phyloP scores from a whole-genome alignment of 2,888 invertebrate species.

The Leucania comma region DNA sequence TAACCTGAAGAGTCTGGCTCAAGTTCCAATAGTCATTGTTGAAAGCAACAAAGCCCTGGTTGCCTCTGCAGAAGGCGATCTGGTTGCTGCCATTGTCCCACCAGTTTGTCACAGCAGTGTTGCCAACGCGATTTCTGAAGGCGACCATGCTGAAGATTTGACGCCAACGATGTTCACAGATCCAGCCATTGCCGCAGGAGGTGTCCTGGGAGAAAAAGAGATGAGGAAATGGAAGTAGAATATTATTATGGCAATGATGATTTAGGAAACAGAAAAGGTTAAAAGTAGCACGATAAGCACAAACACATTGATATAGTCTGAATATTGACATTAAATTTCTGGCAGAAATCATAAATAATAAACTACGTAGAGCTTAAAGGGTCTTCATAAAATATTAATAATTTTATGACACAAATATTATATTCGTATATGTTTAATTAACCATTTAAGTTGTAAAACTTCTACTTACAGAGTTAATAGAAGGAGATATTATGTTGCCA shows the following conservation, averaged over 20 bases:
- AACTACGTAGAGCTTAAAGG: background rate
- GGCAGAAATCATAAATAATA: background rate
- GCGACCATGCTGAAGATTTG: constrained; percentile 93
- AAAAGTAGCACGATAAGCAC: background rate
- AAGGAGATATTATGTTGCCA: constrained; percentile 92
- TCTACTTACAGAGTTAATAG: constrained; percentile 90
- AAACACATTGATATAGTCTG: background rate
- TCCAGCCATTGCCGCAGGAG: constrained; percentile 93
- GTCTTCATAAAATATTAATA: background rate
- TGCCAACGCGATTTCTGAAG: too few relatives aligned
- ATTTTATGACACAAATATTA: too few relatives aligned
- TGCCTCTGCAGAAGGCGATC: constrained; percentile 96
- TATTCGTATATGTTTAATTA: too few relatives aligned
- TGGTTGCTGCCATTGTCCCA: constrained; percentile 94
- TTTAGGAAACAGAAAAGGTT: background rate
- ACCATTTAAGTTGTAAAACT: background rate
- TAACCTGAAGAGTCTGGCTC: constrained; percentile 65
- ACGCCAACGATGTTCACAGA: constrained; percentile 96
- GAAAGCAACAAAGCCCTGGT: constrained; percentile 94
- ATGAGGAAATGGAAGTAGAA: background rate
- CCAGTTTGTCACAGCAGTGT: too few relatives aligned
- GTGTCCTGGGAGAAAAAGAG: constrained; percentile 83
- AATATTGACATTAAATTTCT: background rate
- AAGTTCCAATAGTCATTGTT: constrained; percentile 87
- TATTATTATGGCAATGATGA: background rate